Base-by-base conservation (phyloP, 2,797 vertebrate species). In the Dermochelys coriacea region DNA sequence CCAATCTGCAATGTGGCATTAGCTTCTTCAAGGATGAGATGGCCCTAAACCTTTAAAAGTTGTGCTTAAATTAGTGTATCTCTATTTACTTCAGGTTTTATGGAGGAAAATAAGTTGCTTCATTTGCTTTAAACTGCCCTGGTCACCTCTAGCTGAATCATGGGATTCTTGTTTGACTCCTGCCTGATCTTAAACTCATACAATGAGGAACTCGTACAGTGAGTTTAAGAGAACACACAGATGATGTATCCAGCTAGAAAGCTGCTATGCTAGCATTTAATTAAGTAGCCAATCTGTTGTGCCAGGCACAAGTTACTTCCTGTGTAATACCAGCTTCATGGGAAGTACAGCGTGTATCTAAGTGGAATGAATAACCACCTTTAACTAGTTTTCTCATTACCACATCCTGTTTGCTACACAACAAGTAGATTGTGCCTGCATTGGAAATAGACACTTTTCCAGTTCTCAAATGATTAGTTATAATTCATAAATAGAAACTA, bases 321-420 rank as follows among this genome's bases (percentile, higher is more conserved):
- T 96, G 93, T 91, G 25, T 64, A 93, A 93, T 91, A 94, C 88
- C 87, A 94, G 93, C 96, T 93, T 84, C 81, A 37, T 83, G 95
- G 96, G 95, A 96, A 97, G 96, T 96, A 95, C 95, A 96, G 94
- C 25, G 0, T 84, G 95, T 93, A 86, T 96, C n/a, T 2, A 14
- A 80, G 94, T 84, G 0, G 82, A 87, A 87, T 23, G 88, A 41
- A 9, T 87, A 97, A 96, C 97, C 91, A 96, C 95, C 95, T 95
- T 75, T 80, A 91, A 92, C 93, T 88, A 8, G 52, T 84, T 91
- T 90, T 68, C 91, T 94, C 90, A 15, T 88, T 10, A 91, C 97
- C 94, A 95, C 97, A 96, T 97, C 97, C 95, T 97, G 96, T 97
- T 97, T 97, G 95, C 93, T 94, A 47, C 64, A 68, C 95, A 93